phyloP scores from a whole-genome alignment of 2,113 vertebrate species.

The Picathartes gymnocephalus region DNA sequence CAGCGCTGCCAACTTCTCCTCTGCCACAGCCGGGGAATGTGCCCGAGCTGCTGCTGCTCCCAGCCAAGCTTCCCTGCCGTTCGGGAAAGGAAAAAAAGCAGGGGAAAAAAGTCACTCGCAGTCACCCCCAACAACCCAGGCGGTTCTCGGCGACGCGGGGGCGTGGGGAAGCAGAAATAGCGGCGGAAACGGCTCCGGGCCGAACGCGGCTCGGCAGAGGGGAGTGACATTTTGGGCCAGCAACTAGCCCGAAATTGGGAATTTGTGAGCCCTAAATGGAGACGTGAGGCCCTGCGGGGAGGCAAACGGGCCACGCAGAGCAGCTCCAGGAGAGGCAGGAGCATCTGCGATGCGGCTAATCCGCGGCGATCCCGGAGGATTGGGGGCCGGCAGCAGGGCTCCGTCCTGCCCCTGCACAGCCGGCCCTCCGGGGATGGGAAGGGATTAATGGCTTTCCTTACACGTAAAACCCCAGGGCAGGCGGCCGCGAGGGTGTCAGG shows the following conservation, averaged over 20 bases:
- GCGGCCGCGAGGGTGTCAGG: not conserved
- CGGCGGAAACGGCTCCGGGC: not conserved
- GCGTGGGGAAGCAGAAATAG: not conserved
- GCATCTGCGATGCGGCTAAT: slow-evolving; percentile 28
- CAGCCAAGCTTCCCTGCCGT: not conserved
- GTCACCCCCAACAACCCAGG: not conserved
- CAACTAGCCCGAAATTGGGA: too few species aligned
- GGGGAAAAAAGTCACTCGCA: not conserved
- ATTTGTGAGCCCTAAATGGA: not conserved
- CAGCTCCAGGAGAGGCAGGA: not conserved
- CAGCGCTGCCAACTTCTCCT: not conserved
- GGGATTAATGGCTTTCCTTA: not conserved
- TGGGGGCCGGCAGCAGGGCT: not conserved
- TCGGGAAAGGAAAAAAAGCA: not conserved
- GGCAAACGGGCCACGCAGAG: rapidly evolving
- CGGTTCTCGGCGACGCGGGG: not conserved
- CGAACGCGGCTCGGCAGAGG: rapidly evolving
- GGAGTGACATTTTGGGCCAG: not conserved
- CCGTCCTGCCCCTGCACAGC: not conserved
- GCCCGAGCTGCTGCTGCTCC: not conserved
- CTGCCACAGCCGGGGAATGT: not conserved
- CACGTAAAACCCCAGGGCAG: not conserved
- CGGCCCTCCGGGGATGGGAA: not conserved
- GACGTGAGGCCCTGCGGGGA: not conserved
- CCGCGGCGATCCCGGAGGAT: not conserved